Base-by-base conservation (phyloP, 1,140 invertebrate species). In the Drosophila micromelanica region DNA sequence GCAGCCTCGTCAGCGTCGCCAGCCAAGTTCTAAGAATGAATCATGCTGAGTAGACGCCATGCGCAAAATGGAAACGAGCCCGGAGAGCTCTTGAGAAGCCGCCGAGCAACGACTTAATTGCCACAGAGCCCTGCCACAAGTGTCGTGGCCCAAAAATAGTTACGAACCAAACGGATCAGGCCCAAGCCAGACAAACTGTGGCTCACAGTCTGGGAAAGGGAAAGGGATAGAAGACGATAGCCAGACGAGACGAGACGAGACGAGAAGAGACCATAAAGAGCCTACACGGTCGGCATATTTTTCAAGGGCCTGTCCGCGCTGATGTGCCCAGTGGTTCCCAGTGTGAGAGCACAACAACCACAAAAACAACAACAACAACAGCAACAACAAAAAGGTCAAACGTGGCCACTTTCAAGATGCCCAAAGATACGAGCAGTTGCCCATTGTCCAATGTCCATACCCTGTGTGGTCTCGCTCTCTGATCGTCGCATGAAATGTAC, bases 221-320 rank as follows among this genome's bases (percentile, higher is more conserved):
- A 37, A 11, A 51, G 6, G 2, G 38, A 62, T 27, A 8, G 23
- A 55, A 20, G 35, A 17, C 7, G 48, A 48, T n/a, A 62, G 37
- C 15, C 27, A 43, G 62, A 46, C 42, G 17, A 17, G 2, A n/a
- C n/a, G 27, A 30, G 30, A 20, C 45, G 11, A 15, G 27, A 30
- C 43, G 67, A 81, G 78, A 76, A 65, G 62, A 68, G 74, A 81
- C 79, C 78, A 81, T 80, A 86, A 71, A 86, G 64, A 75, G 67
- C 68, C 61, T 65, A 71, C 52, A 71, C 45, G 61, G 51, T 69
- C 71, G 57, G 71, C 71, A 73, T 69, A 73, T 73, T 73, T 73
- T 55, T 74, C 72, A 74, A 74, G 72, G 59, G 72, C 59, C 67
- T 64, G 62, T 55, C 48, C 17, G 59, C 49, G 13, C 48, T 62